Evolutionary conservation across 2,888 invertebrate species (phyloP).

Genomic region (Hemicrepidius hirtus): DNA sequence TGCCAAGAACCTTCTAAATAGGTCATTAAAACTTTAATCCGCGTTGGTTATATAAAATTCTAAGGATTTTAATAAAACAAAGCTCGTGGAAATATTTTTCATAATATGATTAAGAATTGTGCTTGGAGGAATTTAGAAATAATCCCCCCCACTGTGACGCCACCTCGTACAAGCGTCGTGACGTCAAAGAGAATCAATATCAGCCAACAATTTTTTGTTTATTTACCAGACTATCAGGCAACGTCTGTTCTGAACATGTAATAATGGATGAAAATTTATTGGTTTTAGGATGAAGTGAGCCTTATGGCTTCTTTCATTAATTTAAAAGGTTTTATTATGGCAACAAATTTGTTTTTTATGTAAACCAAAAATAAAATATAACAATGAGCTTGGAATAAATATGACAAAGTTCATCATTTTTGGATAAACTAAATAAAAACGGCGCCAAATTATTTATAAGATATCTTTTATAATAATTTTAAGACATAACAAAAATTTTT

Average conservation of each 20-base stretch:
- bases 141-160: conserved; percentile 2
- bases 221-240: background rate
- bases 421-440: no score
- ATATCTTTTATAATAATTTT: no score
- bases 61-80: no score
- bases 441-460: no score
- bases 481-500: no score
- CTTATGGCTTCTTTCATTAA: background rate
- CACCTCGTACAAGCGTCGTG: conserved; percentile 10
- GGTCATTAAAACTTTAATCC: background rate
- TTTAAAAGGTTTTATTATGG: background rate
- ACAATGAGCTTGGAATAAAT: no score
- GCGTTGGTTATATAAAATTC: background rate
- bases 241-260: background rate
- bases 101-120: background rate
- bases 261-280: conserved; percentile 1
- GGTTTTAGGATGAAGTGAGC: background rate
- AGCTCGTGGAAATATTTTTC: background rate
- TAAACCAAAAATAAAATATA: no score
- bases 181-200: conserved; percentile 19
- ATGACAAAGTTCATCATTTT: no score
- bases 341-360: no score
- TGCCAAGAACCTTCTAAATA: conserved; percentile 1
- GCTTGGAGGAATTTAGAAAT: background rate
- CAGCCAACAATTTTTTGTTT: background rate